These are phyloP conservation scores for Lagria hirta DNA, from an alignment of 2,888 invertebrate genomes.

Conservation along the genomic window DNA sequence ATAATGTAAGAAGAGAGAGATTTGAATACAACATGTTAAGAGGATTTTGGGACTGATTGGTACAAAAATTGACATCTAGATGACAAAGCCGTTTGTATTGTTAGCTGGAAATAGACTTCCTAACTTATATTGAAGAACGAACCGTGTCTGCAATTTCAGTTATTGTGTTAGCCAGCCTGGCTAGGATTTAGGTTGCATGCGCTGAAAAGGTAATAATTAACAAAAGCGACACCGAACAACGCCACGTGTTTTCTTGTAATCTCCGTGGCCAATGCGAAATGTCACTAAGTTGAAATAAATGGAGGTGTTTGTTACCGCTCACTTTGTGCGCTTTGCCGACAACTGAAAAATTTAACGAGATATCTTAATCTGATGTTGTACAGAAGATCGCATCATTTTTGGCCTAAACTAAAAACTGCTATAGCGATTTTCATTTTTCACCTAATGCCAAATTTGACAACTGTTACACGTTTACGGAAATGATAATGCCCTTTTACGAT, in stretches of 20 bases:
- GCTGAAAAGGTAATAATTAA: conserved; percentile 46
- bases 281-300: conserved; percentile 56
- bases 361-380: conserved; percentile 19
- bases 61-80: conserved; percentile 33
- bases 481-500: conserved; percentile 33
- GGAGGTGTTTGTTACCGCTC: conserved; percentile 49
- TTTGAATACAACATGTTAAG: no score
- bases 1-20: no score
- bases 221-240: conserved; percentile 45
- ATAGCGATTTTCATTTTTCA: not conserved
- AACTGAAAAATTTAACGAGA: conserved; percentile 22
- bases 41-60: conserved; percentile 13
- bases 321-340: conserved; percentile 18
- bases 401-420: conserved; percentile 3
- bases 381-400: conserved; percentile 8
- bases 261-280: conserved; percentile 54
- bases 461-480: conserved; percentile 35
- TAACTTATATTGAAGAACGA: conserved; percentile 26
- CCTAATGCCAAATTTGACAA: conserved; percentile 32
- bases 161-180: conserved; percentile 23
- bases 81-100: conserved; percentile 38
- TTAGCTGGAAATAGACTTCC: conserved; percentile 40
- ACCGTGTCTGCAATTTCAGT: conserved; percentile 35
- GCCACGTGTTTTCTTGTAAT: conserved; percentile 50
- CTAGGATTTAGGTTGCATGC: conserved; percentile 24